These are phyloP conservation scores for Panagrolaimus sp. DNA, from an alignment of 1,140 invertebrate genomes.

Conservation along the genomic window DNA sequence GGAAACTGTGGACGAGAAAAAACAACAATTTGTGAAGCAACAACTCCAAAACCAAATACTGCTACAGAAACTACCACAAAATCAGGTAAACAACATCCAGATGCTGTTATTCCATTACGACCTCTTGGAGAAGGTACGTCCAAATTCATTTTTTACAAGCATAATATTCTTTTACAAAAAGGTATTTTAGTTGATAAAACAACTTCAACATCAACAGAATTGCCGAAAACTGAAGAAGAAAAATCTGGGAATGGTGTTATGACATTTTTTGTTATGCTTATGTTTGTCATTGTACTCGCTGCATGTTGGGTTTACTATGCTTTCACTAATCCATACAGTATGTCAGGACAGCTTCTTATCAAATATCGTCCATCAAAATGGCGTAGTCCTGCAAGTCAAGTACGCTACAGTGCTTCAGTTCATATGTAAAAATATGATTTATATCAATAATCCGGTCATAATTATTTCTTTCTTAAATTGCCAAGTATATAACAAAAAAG, in stretches of 20 bases:
- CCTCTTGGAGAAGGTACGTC: slow-evolving; percentile 11
- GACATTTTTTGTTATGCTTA: slow-evolving; percentile 68
- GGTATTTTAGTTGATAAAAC: slow-evolving; percentile 14
- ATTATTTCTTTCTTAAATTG: too few species aligned
- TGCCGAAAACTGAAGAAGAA: slow-evolving; percentile 1
- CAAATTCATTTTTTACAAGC: slow-evolving; percentile 17
- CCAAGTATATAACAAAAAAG: too few species aligned
- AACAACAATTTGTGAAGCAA: slow-evolving; percentile 17
- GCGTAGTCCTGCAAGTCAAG: slow-evolving; percentile 66
- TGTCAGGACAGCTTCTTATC: slow-evolving; percentile 89
- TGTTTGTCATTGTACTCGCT: slow-evolving; percentile 65
- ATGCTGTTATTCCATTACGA: slow-evolving; percentile 9
- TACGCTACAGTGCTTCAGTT: slow-evolving; percentile 54
- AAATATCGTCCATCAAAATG: slow-evolving; percentile 90
- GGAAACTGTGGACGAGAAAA: slow-evolving; percentile 66
- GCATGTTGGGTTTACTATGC: slow-evolving; percentile 80
- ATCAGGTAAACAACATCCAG: background rate
- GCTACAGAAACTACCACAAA: slow-evolving; percentile 19
- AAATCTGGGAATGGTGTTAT: slow-evolving; percentile 58
- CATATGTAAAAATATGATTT: slow-evolving; percentile 55
- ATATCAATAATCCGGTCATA: background rate
- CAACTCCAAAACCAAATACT: slow-evolving; percentile 17
- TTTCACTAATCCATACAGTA: slow-evolving; percentile 85
- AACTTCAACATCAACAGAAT: slow-evolving; percentile 24
- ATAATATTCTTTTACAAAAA: background rate